Conservation (phyloP, 2,888 invertebrate species). For the Ophion costatus region DNA sequence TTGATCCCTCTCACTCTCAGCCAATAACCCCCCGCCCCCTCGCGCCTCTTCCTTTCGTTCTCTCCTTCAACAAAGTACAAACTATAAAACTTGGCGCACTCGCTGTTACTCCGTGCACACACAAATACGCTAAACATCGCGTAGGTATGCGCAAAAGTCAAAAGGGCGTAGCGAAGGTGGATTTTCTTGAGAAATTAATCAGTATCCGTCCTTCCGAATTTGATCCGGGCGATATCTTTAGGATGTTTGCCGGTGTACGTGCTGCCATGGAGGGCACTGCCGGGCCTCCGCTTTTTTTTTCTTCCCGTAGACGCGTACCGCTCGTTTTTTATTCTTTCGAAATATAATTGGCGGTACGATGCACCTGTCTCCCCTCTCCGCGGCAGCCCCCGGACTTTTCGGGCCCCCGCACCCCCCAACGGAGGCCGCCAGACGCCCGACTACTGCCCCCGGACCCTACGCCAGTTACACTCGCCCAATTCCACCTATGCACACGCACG, state of each 20-base stretch:
- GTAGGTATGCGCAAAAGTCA: not conserved
- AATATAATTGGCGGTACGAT: constrained; percentile 84
- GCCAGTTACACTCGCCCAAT: constrained; percentile 48
- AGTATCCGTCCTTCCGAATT: constrained; percentile 4
- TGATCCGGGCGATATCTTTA: constrained; percentile 30
- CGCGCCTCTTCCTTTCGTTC: not conserved
- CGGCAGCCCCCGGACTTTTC: constrained; percentile 59
- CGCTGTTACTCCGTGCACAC: constrained; percentile 43
- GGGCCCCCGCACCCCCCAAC: constrained; percentile 42
- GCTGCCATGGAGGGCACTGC: constrained; percentile 23
- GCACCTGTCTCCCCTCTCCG: constrained; percentile 81
- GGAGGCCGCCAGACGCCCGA: constrained; percentile 59
- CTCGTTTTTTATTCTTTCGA: constrained; percentile 75
- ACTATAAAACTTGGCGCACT: constrained; percentile 42
- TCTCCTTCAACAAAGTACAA: constrained; percentile 53
- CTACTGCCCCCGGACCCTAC: constrained; percentile 32
- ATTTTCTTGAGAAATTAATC: not conserved
- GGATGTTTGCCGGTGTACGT: constrained; percentile 40
- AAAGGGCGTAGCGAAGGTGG: not conserved
- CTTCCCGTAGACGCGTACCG: constrained; percentile 59
- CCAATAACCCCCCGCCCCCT: not conserved
- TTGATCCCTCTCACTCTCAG: constrained; percentile 14
- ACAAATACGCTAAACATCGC: constrained; percentile 48
- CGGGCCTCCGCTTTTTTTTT: constrained; percentile 59
- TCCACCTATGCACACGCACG: not conserved